These are phyloP conservation scores for Azorinus chamasolen DNA, from an alignment of 2,888 invertebrate genomes.

Conservation along the genomic window DNA sequence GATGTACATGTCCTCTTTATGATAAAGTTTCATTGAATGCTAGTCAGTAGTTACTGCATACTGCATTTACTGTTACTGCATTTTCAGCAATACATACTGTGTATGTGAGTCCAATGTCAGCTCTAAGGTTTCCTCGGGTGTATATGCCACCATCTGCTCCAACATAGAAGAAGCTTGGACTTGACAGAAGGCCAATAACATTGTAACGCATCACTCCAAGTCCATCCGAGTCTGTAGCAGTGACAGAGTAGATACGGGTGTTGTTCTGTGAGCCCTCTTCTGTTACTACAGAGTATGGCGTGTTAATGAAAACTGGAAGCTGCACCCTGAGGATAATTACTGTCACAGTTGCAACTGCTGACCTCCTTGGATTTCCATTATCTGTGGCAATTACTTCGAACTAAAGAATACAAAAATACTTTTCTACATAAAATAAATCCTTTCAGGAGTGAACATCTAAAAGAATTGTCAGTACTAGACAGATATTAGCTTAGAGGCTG, in stretches of 20 bases:
- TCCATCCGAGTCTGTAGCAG: constrained; percentile 71
- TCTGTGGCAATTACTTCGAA: constrained; percentile 71
- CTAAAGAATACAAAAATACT: constrained; percentile 46
- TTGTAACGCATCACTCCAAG: constrained; percentile 69
- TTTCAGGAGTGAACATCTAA: too few relatives aligned
- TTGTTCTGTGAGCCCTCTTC: constrained; percentile 57
- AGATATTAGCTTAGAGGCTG: too few relatives aligned
- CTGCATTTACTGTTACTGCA: too few relatives aligned
- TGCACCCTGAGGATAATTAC: constrained; percentile 64
- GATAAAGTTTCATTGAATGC: too few relatives aligned
- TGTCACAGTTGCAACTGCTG: constrained; percentile 41
- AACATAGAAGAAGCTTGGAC: constrained; percentile 76
- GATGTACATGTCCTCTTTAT: too few relatives aligned
- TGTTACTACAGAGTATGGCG: constrained; percentile 41
- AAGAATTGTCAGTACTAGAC: neutral
- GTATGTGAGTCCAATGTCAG: constrained; percentile 74
- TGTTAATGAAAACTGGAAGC: constrained; percentile 47
- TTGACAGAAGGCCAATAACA: constrained; percentile 75
- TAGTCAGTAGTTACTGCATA: too few relatives aligned
- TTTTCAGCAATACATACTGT: constrained; percentile 61
- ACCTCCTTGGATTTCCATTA: constrained; percentile 52
- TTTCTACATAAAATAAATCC: neutral
- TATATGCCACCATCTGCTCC: constrained; percentile 64
- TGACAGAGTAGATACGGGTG: constrained; percentile 55
- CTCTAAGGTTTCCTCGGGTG: constrained; percentile 63